Evolutionary conservation across 2,888 invertebrate genomes (phyloP), one percentile per base, ranked within the genome.

Genomic region (Catocala fraxini): DNA sequence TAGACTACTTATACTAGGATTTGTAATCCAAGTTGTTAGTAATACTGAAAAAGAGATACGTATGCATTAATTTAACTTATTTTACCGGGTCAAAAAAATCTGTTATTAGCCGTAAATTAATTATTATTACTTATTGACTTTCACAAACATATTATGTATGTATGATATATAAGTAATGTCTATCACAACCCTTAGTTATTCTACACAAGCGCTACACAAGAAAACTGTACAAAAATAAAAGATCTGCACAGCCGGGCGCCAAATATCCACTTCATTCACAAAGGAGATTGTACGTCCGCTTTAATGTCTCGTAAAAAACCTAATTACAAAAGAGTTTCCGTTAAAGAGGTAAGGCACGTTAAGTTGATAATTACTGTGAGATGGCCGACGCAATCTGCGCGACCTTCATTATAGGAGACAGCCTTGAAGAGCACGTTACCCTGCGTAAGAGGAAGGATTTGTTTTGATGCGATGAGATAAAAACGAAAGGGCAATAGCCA

Each of bases 251-350:
- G 4, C 13, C 4, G 43, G 62, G 43, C 48, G 39, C 15, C 47
- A 39, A 25, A 51, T 42, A 15, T 51, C 39, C 52, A 49, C 41
- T 47, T 57, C 63, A 66, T 71, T 73, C 64, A 75, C 72, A 71
- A 73, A 73, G 59, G 58, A 71, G 63, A 63, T 76, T 67, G 65
- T 25, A 34, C 51, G n/a, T 55, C 48, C 57, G 53, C 55, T 72
- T 71, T 57, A 52, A 58, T 9, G 51, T 48, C 41, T 63, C 39
- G 61, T 77, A 75, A 75, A 75, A 76, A 77, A 63, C 55, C 33
- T 77, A 75, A 75, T 71, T 77, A 71, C 51, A 13, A 46, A n/a
- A 52, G 51, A 45, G 65, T 67, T 71, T 77, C 77, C 71, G 67
- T 68, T 69, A 74, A 66, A 68, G 62, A 67, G 63, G 63, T 65